Conservation (phyloP, 2,888 invertebrate genomes). For the Eulithis testata region DNA sequence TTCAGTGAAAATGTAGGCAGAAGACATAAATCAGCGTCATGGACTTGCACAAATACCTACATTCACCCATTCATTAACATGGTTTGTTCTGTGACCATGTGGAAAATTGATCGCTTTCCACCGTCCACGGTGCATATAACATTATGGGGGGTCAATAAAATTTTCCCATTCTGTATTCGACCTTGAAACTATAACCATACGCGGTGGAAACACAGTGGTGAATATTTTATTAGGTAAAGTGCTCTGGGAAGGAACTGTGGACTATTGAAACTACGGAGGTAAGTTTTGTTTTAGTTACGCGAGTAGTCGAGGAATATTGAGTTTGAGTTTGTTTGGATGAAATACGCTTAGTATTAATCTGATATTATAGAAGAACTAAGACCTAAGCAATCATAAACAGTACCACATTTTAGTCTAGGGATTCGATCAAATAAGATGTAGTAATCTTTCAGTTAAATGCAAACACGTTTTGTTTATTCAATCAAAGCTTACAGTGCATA, state of each 20-base stretch:
- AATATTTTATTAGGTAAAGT: slow-evolving; percentile 37
- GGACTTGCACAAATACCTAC: slow-evolving; percentile 55
- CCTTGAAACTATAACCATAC: slow-evolving; percentile 53
- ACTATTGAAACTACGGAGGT: slow-evolving; percentile 38
- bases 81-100: slow-evolving; percentile 69
- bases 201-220: slow-evolving; percentile 36
- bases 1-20: slow-evolving; percentile 10
- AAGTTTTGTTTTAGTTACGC: slow-evolving; percentile 44
- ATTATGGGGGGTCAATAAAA: slow-evolving; percentile 54
- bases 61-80: slow-evolving; percentile 66
- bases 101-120: slow-evolving; percentile 74
- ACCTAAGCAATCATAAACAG: too few species aligned
- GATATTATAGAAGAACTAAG: background rate
- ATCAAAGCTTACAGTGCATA: too few species aligned
- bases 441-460: too few species aligned
- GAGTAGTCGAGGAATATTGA: slow-evolving; percentile 22
- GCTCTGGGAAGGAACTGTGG: slow-evolving; percentile 25
- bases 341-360: background rate
- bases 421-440: too few species aligned
- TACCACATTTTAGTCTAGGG: too few species aligned
- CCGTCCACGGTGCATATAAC: slow-evolving; percentile 60
- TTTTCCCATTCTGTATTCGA: slow-evolving; percentile 59
- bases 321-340: background rate
- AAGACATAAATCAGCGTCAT: slow-evolving; percentile 51
- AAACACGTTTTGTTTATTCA: too few species aligned